These are phyloP conservation scores for Palloptera scutellata DNA, from an alignment of 2,888 invertebrate genomes.

Conservation along the genomic window DNA sequence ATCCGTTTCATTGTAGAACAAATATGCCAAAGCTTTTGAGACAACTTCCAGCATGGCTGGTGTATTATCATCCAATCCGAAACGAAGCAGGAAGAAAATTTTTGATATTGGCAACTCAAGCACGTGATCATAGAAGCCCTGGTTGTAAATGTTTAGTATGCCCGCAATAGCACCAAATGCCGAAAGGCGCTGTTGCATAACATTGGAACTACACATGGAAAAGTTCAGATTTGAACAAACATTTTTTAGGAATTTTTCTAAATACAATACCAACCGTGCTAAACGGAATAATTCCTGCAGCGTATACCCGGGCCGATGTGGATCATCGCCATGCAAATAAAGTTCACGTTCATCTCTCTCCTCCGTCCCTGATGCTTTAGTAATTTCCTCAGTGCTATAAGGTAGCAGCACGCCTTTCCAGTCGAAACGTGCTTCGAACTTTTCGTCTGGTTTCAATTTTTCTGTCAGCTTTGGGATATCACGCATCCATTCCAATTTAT, in stretches of 20 bases:
- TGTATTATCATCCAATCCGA: constrained; percentile 86
- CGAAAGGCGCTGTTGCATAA: constrained; percentile 84
- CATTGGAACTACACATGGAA: constrained; percentile 68
- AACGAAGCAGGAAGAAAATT: constrained; percentile 82
- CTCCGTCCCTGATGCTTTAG: constrained; percentile 13
- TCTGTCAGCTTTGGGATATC: constrained; percentile 70
- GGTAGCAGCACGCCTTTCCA: constrained; percentile 82
- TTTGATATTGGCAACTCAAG: constrained; percentile 79
- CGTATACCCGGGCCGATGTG: constrained; percentile 89
- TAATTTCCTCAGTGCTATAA: constrained; percentile 66
- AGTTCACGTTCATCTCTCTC: constrained; percentile 69
- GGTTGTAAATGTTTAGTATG: constrained; percentile 75
- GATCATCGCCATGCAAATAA: constrained; percentile 94
- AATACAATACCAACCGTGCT: constrained; percentile 66
- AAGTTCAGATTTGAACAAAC: not conserved
- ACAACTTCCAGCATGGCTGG: constrained; percentile 78
- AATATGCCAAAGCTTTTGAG: constrained; percentile 76
- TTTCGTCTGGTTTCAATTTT: constrained; percentile 67
- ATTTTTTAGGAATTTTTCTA: not conserved
- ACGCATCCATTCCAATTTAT: constrained; percentile 90
- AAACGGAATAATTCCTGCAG: constrained; percentile 87
- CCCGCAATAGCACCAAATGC: constrained; percentile 83
- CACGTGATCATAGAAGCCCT: constrained; percentile 79
- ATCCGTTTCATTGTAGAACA: constrained; percentile 80
- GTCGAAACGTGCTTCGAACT: constrained; percentile 84